Evolutionary conservation across 2,797 vertebrate species (phyloP), one percentile per base, ranked within the genome.

Genomic region (Macropus fuliginosus): DNA sequence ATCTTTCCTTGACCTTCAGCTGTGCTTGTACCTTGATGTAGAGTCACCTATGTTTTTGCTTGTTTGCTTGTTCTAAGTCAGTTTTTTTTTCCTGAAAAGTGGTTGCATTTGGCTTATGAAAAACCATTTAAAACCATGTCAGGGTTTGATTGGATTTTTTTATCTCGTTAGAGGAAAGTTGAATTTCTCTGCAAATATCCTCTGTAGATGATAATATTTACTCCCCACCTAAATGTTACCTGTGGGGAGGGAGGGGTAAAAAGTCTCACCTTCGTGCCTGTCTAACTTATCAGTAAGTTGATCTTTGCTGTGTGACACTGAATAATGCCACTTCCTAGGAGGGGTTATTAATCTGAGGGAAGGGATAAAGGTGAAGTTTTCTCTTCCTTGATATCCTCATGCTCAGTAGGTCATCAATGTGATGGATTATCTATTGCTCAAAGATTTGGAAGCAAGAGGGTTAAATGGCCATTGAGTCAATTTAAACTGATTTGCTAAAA

Each of bases 351-450:
- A 24, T 87, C 66, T 94, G 90, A 91, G 29, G 95, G 54, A 96
- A 74, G 54, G 81, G 10, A 0, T 95, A 12, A 46, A 28, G 87
- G 40, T 12, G 18, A 91, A 92, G 29, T 18, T 95, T 59, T 90
- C 34, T 94, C 29, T 29, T 93, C 96, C 96, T 94, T 59, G 92
- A 92, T 50, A 93, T 54, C 31, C 93, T 95, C 92, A 54, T 50
- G 13, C 31, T 92, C 31, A 81, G 27, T 18, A 3, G 91, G 24
- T 95, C 92, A 54, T 46, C 10, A 54, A 62, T 90, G 50, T 6
- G 62, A 87, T 55, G 91, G 34, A 55, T 92, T 89, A 93, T 27
- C 87, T 16, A 0, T 14, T 54, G 18, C 2, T 34, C 81, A 2
- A 93, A 95, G 55, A 27, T 95, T 96, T 97, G 62, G 16, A 62